phyloP scores from a whole-genome alignment of 2,797 vertebrate genomes.

The Sphenopsis melanotis region DNA sequence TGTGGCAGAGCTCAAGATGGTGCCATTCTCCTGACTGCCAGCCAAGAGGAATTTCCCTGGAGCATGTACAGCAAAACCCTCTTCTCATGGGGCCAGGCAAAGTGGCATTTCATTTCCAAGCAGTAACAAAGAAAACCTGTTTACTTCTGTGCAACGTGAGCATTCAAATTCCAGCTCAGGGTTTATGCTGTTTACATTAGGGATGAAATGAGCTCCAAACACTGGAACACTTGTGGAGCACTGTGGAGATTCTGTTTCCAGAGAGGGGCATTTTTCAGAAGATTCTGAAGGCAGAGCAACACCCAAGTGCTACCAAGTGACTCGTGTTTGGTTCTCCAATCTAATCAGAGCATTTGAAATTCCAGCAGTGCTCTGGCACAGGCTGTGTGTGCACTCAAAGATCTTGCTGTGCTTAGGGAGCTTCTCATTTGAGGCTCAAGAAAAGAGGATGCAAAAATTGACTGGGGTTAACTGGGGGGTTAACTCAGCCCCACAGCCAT shows the following conservation, averaged over 20 bases:
- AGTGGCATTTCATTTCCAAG: not conserved
- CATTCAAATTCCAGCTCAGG: not conserved
- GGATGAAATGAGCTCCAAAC: not conserved
- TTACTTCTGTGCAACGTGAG: not conserved
- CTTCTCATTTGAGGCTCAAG: not conserved
- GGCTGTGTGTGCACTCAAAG: not conserved
- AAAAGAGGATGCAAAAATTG: not conserved
- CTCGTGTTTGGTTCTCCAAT: not conserved
- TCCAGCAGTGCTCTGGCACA: not conserved
- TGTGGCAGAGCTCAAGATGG: not conserved
- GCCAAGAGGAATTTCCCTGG: conserved; percentile 47
- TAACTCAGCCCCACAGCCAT: not conserved
- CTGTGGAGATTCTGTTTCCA: not conserved
- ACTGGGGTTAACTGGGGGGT: not conserved
- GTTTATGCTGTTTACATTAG: not conserved
- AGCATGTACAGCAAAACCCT: not conserved
- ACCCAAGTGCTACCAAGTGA: not conserved
- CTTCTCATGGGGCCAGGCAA: not conserved
- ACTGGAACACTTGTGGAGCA: not conserved
- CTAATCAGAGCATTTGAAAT: conserved; percentile 8
- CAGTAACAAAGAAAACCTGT: not conserved
- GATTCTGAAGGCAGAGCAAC: not conserved
- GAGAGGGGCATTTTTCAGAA: not conserved
- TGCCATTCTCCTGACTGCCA: not conserved
- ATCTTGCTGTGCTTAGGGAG: not conserved